These are phyloP conservation scores for Amazona finschi DNA, from an alignment of 2,797 vertebrate species.

Conservation along the genomic window DNA sequence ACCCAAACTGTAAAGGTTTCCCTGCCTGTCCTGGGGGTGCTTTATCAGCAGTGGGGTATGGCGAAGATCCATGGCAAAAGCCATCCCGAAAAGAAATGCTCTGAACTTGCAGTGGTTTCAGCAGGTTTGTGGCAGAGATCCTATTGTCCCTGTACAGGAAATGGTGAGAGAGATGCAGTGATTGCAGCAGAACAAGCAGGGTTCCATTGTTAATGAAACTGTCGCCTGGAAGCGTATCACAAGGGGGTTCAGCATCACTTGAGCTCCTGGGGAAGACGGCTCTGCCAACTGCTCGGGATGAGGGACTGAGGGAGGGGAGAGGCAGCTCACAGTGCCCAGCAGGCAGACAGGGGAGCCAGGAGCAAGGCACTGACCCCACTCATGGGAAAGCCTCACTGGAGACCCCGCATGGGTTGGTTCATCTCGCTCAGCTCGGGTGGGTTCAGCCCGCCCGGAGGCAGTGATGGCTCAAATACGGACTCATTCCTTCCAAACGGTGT, in stretches of 20 bases:
- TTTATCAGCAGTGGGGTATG: neutral
- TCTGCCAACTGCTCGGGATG: neutral
- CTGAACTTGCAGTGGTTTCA: neutral
- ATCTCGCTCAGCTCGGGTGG: neutral
- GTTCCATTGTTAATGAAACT: neutral
- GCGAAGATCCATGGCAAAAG: neutral
- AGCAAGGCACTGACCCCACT: neutral
- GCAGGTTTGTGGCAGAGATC: neutral
- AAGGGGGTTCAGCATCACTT: neutral
- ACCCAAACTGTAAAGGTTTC: neutral
- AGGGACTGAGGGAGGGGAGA: neutral
- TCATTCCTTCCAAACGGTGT: neutral
- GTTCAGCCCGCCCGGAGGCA: neutral
- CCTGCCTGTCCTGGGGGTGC: neutral
- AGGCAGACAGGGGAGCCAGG: neutral
- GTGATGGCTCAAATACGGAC: neutral
- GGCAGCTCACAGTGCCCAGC: neutral
- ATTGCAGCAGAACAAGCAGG: neutral
- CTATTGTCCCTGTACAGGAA: neutral
- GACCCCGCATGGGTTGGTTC: neutral
- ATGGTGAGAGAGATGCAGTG: neutral
- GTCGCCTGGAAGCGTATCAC: neutral
- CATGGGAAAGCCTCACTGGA: accelerated
- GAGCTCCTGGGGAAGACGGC: neutral
- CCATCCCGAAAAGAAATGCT: neutral